Base-by-base conservation (phyloP, 2,797 vertebrate species). In the Scolopax bukidnonensis region DNA sequence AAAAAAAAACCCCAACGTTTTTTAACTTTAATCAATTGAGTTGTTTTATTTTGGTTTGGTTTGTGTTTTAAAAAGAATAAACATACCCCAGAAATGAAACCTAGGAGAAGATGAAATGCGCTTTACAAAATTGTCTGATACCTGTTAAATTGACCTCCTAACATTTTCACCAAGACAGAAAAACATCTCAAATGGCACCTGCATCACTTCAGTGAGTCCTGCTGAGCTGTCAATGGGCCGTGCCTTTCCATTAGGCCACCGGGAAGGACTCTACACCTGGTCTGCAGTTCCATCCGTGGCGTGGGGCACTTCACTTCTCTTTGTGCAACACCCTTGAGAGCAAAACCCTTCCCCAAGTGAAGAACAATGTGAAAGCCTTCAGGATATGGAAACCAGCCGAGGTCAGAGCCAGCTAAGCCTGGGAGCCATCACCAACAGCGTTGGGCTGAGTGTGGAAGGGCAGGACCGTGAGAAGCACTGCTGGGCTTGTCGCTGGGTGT, bases 221-320 rank as follows among this genome's bases (percentile, higher is more conserved):
- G 0, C 51, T 59, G 47, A 19, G 2, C 47, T 21, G 48, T 2
- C 2, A 1, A 30, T 11, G n/a, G 57, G 50, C 32, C 2, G 1
- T 27, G 14, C 47, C 41, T 25, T 67, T 56, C 50, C 63, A 6
- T 12, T 6, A 54, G 40, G 33, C 18, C 7, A 15, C 0, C 25
- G 45, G 59, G 69, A 74, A 48, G 1, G 5, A 33, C 23, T 86
- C 28, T 5, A 41, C 16, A 1, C 1, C 0, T 13, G 16, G 23
- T 12, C 36, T 30, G 33, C 20, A 56, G 28, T 23, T 88, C 25
- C 6, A 38, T 16, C 0, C 1, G 0, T 15, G 18, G 25, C 9
- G 30, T 30, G 41, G 25, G 73, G 28, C 2, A 1, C 33, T 33
- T 11, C 30, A 1, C 8, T 56, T 36, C 33, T 45, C 32, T 32